phyloP scores from a whole-genome alignment of 2,113 vertebrate genomes.

The Cryptotis parvus region DNA sequence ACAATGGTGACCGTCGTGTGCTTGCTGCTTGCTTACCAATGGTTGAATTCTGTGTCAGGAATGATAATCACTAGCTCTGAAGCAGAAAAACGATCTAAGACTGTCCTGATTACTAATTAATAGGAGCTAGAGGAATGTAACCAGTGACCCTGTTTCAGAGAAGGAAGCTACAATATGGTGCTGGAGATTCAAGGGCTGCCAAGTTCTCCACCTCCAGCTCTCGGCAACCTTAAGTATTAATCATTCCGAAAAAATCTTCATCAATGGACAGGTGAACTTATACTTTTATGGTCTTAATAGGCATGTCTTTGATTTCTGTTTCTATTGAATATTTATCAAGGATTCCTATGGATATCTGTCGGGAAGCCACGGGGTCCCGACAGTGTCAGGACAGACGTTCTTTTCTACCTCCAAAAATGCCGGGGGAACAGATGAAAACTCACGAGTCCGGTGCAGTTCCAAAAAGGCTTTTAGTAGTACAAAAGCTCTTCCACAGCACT shows the following conservation, averaged over 20 bases:
- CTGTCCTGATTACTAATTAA: constrained; percentile 82
- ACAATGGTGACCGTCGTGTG: constrained; percentile 44
- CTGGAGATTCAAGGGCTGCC: constrained; percentile 61
- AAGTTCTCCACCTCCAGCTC: not conserved
- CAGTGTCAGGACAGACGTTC: too few relatives aligned
- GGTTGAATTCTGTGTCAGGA: constrained; percentile 70
- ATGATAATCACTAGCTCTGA: constrained; percentile 74
- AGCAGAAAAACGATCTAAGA: constrained; percentile 78
- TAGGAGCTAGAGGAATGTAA: constrained; percentile 83
- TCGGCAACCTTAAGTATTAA: not conserved
- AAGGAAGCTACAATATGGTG: constrained; percentile 73
- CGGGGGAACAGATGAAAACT: too few relatives aligned
- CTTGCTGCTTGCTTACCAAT: constrained; percentile 66
- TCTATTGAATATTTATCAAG: constrained; percentile 35
- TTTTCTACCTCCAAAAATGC: too few relatives aligned
- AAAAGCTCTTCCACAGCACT: too few relatives aligned
- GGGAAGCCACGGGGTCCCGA: too few relatives aligned
- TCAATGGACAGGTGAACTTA: not conserved
- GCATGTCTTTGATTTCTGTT: constrained; percentile 46
- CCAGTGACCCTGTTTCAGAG: constrained; percentile 81
- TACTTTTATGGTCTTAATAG: not conserved
- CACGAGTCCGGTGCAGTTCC: too few relatives aligned
- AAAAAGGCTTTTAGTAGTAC: too few relatives aligned
- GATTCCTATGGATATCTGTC: not conserved
- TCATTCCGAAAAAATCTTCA: not conserved